A percentile compares a stretch with the other conserved stretches of the same genome.
Conservation (phyloP, 2,888 invertebrate species). For the Scaptomyza polygonia region DNA sequence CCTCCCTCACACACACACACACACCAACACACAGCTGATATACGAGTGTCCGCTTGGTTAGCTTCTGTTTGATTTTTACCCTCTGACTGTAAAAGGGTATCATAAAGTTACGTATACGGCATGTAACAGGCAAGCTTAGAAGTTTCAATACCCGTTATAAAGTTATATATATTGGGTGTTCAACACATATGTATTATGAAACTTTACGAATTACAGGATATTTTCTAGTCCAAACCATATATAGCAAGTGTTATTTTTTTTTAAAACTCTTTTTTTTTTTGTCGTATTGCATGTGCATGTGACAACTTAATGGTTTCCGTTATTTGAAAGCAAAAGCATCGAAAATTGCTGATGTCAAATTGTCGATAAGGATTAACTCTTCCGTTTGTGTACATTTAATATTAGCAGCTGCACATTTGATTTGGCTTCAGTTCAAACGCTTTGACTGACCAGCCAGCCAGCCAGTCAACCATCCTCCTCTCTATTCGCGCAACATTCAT, state of each 20-base stretch:
- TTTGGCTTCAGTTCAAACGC: constrained; percentile 45
- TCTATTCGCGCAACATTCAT: background rate
- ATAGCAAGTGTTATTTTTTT: background rate
- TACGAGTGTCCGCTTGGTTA: background rate
- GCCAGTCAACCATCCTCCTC: background rate
- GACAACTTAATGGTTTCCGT: constrained; percentile 79
- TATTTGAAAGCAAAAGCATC: constrained; percentile 79
- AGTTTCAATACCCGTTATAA: too few relatives aligned
- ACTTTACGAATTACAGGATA: constrained; percentile 15
- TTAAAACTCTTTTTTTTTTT: background rate
- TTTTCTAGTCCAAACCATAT: background rate
- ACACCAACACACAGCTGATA: too few relatives aligned
- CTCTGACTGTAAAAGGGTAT: constrained; percentile 1
- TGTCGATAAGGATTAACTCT: constrained; percentile 79
- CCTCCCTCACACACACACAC: background rate
- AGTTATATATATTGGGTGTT: too few relatives aligned
- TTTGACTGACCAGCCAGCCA: constrained; percentile 13
- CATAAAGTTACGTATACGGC: background rate
- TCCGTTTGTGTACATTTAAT: constrained; percentile 77
- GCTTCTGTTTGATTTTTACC: constrained; percentile 15
- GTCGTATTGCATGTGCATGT: constrained; percentile 69
- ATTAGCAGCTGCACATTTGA: constrained; percentile 77
- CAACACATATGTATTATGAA: too few relatives aligned
- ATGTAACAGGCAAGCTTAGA: too few relatives aligned
- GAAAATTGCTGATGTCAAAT: constrained; percentile 79